Conservation (phyloP, 2,888 invertebrate species). For the Drosophila longiperda region DNA sequence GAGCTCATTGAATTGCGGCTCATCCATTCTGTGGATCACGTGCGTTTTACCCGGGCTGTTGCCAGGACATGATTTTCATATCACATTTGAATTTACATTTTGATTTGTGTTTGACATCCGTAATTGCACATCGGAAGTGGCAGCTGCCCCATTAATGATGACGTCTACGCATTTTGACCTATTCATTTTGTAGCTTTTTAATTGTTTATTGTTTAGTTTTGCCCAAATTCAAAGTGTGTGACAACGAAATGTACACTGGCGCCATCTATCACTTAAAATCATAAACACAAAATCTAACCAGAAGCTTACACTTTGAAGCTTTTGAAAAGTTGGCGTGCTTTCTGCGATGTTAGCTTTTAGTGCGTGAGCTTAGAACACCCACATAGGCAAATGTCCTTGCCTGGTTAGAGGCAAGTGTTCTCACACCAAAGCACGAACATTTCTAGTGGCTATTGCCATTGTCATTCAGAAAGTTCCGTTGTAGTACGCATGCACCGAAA, state of each 20-base stretch:
- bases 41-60: slow-evolving; percentile 37
- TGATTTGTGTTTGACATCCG: slow-evolving; percentile 75
- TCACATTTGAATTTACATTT: slow-evolving; percentile 60
- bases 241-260: slow-evolving; percentile 10
- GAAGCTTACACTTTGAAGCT: slow-evolving; percentile 18
- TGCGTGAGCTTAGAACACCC: slow-evolving; percentile 26
- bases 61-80: slow-evolving; percentile 63
- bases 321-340: slow-evolving; percentile 1
- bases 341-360: slow-evolving; percentile 25
- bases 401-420: slow-evolving; percentile 12
- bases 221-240: neutral
- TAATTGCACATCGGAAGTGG: slow-evolving; percentile 74
- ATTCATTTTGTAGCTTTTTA: slow-evolving; percentile 7
- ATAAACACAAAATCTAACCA: neutral
- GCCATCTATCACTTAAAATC: slow-evolving; percentile 40
- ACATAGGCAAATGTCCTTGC: slow-evolving; percentile 45
- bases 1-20: slow-evolving; percentile 68
- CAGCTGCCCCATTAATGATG: slow-evolving; percentile 61
- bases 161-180: slow-evolving; percentile 38
- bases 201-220: slow-evolving; percentile 34
- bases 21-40: slow-evolving; percentile 56
- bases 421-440: neutral
- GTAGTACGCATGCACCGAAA: slow-evolving; percentile 68
- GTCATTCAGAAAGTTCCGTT: slow-evolving; percentile 66
- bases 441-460: slow-evolving; percentile 25